phyloP scores from a whole-genome alignment of 2,797 vertebrate genomes.

The Esox masquinongy region DNA sequence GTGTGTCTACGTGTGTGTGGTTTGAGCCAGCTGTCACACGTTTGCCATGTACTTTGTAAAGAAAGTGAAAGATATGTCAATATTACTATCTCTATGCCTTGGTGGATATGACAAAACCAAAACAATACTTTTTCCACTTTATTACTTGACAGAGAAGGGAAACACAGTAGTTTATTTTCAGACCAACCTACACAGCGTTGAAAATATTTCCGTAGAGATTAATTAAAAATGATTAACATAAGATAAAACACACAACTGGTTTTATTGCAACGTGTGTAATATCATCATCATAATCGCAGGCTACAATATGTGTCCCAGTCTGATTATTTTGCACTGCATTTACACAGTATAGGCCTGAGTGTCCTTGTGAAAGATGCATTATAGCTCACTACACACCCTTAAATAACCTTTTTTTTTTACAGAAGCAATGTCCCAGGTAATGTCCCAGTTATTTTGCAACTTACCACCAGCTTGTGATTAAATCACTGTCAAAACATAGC shows the following conservation, averaged over 20 bases:
- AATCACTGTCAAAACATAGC: not conserved
- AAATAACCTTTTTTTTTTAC: not conserved
- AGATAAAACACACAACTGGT: not conserved
- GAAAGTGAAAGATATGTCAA: conserved; percentile 48
- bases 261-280: not conserved
- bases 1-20: conserved; percentile 26
- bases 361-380: not conserved
- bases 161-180: conserved; percentile 10
- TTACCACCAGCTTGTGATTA: not conserved
- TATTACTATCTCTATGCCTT: conserved; percentile 47
- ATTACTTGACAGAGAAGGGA: not conserved
- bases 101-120: conserved; percentile 35
- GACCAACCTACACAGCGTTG: conserved; percentile 18
- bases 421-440: not conserved
- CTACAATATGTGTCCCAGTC: not conserved
- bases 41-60: conserved; percentile 49
- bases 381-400: not conserved
- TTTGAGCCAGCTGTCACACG: conserved; percentile 48
- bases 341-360: not conserved
- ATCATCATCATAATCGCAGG: not conserved
- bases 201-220: not conserved
- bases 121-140: conserved; percentile 12
- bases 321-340: not conserved
- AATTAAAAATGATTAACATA: not conserved
- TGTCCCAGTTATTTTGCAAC: not conserved